These are phyloP conservation scores for Polydrusus pterygomalis DNA, from an alignment of 2,888 invertebrate species.

Conservation along the genomic window DNA sequence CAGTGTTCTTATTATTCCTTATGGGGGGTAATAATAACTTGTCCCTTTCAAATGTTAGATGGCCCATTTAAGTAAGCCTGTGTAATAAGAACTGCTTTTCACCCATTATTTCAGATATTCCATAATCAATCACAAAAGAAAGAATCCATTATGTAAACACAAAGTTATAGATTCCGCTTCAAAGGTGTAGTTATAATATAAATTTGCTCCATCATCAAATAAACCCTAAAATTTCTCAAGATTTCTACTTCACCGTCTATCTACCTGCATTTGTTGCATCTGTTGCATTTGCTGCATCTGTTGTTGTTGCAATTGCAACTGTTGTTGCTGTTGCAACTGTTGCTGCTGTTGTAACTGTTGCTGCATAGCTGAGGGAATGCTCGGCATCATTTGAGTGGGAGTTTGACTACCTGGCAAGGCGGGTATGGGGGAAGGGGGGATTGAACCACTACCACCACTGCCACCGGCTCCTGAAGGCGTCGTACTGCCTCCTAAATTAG, in stretches of 20 bases:
- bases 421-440: constrained; percentile 66
- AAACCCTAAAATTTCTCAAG: neutral
- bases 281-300: constrained; percentile 77
- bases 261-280: constrained; percentile 81
- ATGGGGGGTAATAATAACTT: too few species aligned
- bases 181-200: neutral
- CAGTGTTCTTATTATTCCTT: too few species aligned
- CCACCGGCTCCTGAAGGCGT: constrained; percentile 51
- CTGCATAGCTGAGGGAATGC: constrained; percentile 73
- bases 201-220: constrained; percentile 18
- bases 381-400: constrained; percentile 74
- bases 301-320: constrained; percentile 71
- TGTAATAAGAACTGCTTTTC: too few species aligned
- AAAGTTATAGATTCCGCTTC: too few species aligned
- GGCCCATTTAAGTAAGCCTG: too few species aligned
- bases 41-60: too few species aligned
- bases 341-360: constrained; percentile 67
- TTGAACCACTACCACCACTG: constrained; percentile 60
- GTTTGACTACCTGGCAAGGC: constrained; percentile 67
- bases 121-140: too few species aligned
- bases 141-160: too few species aligned
- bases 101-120: too few species aligned
- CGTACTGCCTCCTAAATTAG: constrained; percentile 39
- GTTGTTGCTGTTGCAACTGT: constrained; percentile 73
- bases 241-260: constrained; percentile 69